Percentiles rank a stretch among this genome's conserved stretches.
Conservation (phyloP, 2,797 vertebrate species). For the Myoxocephalus aenaeus region DNA sequence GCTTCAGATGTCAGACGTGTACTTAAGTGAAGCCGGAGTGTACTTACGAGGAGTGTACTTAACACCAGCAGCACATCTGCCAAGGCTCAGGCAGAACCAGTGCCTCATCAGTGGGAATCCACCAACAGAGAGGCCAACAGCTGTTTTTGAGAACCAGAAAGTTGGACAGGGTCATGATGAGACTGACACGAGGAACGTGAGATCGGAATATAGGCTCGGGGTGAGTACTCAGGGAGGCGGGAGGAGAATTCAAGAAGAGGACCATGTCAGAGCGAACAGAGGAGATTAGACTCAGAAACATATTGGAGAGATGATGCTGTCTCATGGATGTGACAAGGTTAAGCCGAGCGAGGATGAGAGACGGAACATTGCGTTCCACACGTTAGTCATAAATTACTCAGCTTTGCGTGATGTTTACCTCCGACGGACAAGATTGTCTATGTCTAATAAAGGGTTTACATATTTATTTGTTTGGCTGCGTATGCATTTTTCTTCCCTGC, state of each 20-base stretch:
- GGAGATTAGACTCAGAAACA: conserved; percentile 53
- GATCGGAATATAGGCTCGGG: conserved; percentile 1
- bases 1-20: conserved; percentile 42
- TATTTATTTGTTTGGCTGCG: conserved; percentile 34
- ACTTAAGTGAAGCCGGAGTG: conserved; percentile 47
- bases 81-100: conserved; percentile 8
- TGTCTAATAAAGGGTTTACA: conserved; percentile 36
- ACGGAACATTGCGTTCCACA: conserved; percentile 50
- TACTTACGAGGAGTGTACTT: conserved; percentile 50
- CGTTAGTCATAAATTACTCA: conserved; percentile 63
- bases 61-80: conserved; percentile 53
- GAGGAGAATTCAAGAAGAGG: conserved; percentile 35
- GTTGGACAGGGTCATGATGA: not conserved
- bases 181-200: conserved; percentile 4
- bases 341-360: conserved; percentile 35
- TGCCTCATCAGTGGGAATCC: conserved; percentile 44
- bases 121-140: conserved; percentile 19
- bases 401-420: conserved; percentile 48
- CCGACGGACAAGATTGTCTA: conserved; percentile 23
- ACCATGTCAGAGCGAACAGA: conserved; percentile 28
- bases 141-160: conserved; percentile 30
- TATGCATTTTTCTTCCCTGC: conserved; percentile 28
- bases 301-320: conserved; percentile 45
- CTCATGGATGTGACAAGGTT: conserved; percentile 47
- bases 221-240: conserved; percentile 8